Conservation (phyloP, 2,797 vertebrate species). For the Menidia menidia region DNA sequence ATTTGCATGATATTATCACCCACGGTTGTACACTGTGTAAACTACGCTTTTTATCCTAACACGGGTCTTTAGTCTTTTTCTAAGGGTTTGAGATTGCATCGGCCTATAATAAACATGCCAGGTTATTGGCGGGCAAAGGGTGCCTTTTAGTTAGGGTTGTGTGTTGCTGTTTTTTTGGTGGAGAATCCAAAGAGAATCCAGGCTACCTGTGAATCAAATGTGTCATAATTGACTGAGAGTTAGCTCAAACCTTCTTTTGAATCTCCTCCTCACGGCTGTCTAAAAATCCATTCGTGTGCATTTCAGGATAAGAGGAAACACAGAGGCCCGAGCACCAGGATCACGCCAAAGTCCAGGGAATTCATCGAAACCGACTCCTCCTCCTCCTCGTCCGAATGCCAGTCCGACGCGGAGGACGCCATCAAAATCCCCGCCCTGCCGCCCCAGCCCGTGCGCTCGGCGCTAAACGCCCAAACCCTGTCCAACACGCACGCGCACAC, state of each 20-base stretch:
- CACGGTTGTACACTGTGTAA: constrained; percentile 10
- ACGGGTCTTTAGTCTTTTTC: constrained; percentile 10
- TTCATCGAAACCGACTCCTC: constrained; percentile 97
- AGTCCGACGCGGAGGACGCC: constrained; percentile 91
- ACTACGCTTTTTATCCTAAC: constrained; percentile 11
- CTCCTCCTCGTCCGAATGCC: constrained; percentile 93
- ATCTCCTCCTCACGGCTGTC: neutral
- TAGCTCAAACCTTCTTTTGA: neutral
- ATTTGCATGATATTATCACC: constrained; percentile 48
- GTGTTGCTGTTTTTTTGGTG: neutral
- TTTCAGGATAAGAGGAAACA: constrained; percentile 92
- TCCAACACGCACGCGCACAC: constrained; percentile 56
- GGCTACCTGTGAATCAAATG: neutral
- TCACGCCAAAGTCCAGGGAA: constrained; percentile 93
- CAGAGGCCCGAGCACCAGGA: constrained; percentile 90
- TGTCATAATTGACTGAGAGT: neutral
- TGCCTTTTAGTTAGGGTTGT: neutral
- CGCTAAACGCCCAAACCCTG: constrained; percentile 58
- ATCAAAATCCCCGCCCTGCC: constrained; percentile 83
- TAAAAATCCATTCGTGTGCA: constrained; percentile 4
- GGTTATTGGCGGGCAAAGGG: neutral
- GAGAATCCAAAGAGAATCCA: no score
- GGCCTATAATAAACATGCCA: neutral
- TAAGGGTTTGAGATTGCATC: neutral
- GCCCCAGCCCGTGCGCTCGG: constrained; percentile 41